phyloP scores from a whole-genome alignment of 2,797 vertebrate species.

The Oophaga sylvatica region DNA sequence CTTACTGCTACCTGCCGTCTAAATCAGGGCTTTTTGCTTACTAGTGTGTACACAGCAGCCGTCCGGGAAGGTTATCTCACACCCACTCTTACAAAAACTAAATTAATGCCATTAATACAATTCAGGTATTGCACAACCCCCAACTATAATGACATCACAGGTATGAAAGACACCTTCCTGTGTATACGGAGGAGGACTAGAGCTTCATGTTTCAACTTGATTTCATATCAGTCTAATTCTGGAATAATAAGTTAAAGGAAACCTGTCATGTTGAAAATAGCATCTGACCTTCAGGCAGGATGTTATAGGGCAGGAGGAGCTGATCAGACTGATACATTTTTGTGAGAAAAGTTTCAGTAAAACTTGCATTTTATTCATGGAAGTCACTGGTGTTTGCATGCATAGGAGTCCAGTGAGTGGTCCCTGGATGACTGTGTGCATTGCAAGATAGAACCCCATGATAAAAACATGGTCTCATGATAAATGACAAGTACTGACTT shows the following conservation, averaged over 20 bases:
- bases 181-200: slow-evolving; percentile 6
- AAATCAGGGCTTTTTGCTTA: slow-evolving; percentile 47
- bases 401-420: too few relatives aligned
- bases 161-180: slow-evolving; percentile 33
- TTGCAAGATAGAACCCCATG: too few relatives aligned
- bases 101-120: slow-evolving; percentile 50
- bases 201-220: slow-evolving; percentile 12
- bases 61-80: slow-evolving; percentile 36
- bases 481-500: too few relatives aligned
- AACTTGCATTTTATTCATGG: too few relatives aligned
- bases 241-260: not conserved
- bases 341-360: too few relatives aligned
- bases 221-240: not conserved
- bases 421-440: too few relatives aligned
- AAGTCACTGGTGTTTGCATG: too few relatives aligned
- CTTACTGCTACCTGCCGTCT: slow-evolving; percentile 18
- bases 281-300: too few relatives aligned
- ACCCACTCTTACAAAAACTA: slow-evolving; percentile 58
- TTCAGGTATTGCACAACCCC: slow-evolving; percentile 57
- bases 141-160: slow-evolving; percentile 14
- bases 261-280: too few relatives aligned
- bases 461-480: too few relatives aligned
- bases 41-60: slow-evolving; percentile 31
- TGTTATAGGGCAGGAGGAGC: too few relatives aligned
- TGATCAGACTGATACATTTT: too few relatives aligned